Percentiles rank a stretch among this genome's conserved stretches.
phyloP scores from a whole-genome alignment of 2,113 vertebrate species.

The Channa argus region DNA sequence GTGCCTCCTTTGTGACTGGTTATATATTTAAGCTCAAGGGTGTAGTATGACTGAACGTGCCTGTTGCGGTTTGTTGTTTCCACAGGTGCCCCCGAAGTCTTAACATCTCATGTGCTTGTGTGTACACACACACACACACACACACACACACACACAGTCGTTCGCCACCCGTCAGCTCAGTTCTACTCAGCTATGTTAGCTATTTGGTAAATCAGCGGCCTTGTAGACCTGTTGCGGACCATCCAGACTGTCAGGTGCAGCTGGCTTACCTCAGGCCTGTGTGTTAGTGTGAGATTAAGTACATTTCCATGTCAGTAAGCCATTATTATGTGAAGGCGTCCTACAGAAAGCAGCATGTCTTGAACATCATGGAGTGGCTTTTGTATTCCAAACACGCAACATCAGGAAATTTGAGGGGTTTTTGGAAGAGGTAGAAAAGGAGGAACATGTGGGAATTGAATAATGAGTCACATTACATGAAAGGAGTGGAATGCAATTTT shows the following conservation, averaged over 20 bases:
- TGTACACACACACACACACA: neutral
- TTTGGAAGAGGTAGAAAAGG: neutral
- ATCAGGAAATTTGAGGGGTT: neutral
- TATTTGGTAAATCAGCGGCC: slow-evolving; percentile 63
- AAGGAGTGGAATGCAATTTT: slow-evolving; percentile 17
- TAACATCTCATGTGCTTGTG: neutral
- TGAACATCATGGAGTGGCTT: slow-evolving; percentile 5
- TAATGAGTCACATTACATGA: slow-evolving; percentile 32
- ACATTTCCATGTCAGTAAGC: neutral
- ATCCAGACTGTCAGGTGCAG: slow-evolving; percentile 45
- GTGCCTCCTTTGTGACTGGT: neutral
- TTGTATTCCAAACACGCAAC: neutral
- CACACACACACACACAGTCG: neutral
- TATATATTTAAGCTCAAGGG: neutral
- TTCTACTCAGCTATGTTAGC: slow-evolving; percentile 58
- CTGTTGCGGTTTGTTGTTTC: slow-evolving; percentile 43
- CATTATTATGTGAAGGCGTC: neutral
- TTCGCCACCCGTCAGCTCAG: neutral
- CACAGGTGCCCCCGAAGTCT: slow-evolving; percentile 52
- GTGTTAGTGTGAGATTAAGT: slow-evolving; percentile 27
- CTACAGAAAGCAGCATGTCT: slow-evolving; percentile 5
- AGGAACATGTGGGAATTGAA: slow-evolving; percentile 40
- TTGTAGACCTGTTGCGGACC: slow-evolving; percentile 55
- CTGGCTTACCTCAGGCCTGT: slow-evolving; percentile 46
- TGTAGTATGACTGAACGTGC: slow-evolving; percentile 1